Evolutionary conservation across 1,140 invertebrate species (phyloP), one percentile per base, ranked within the genome.

Genomic region (Teleogryllus occipitalis): DNA sequence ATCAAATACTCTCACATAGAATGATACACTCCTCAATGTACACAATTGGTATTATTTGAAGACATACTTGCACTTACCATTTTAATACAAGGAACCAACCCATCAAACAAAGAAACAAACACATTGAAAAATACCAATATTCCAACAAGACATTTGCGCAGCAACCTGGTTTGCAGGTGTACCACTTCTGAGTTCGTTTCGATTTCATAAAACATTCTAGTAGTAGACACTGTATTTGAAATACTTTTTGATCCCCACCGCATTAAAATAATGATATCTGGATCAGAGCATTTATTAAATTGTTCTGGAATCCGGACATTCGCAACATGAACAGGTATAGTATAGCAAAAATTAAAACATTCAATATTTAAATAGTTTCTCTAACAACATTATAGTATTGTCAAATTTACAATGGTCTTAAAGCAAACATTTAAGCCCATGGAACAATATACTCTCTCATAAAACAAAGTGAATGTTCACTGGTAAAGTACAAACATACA

Each of bases 41-140:
- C 10, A 65, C 54, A 14, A 18, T 14, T 65, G 10, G 10, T 65
- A 65, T 18, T 65, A 14, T 65, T 65, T 14, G 18, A 65, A 65
- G 54, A 65, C 54, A 65, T 65, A 65, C 54, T 65, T 65, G 54
- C 54, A 65, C 54, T 65, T 65, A 65, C 54, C 54, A 65, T 65
- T 65, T 65, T 65, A 65, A 65, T 65, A 65, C 54, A 65, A 65
- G 18, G 54, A 65, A 65, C 54, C 54, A 65, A 65, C 54, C 54
- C 54, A 14, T 65, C 54, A 65, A 65, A 65, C 54, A 65, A 65
- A 65, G 54, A 65, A 65, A 65, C 54, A 65, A 65, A 65, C 54
- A 65, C 18, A 65, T 65, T 65, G 54, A 65, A 65, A 65, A 65
- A 65, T 65, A 65, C 54, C 54, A 65, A 65, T 65, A 65, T 65